Conservation (phyloP, 1,140 invertebrate genomes). For the Eciton burchellii region DNA sequence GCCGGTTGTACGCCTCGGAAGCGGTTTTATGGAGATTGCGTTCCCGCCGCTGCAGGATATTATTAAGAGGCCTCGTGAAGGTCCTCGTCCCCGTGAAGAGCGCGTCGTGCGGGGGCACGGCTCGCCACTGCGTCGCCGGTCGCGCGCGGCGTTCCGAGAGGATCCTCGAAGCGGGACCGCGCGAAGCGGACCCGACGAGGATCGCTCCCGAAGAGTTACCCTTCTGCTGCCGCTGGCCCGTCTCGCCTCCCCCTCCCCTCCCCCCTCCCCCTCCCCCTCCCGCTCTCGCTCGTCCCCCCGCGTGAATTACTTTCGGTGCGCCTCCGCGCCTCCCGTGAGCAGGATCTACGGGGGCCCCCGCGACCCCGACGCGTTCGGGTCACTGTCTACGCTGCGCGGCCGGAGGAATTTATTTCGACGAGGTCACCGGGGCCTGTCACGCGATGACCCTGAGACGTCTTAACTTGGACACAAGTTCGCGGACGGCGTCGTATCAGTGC, state of each 20-base stretch:
- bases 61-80: conserved; percentile 77
- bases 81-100: conserved; percentile 34
- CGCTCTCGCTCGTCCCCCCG: conserved; percentile 25
- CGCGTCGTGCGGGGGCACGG: not conserved
- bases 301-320: conserved; percentile 64
- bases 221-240: conserved; percentile 61
- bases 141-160: not conserved
- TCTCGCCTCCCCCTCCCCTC: conserved; percentile 50
- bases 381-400: conserved; percentile 16
- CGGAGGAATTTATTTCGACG: conserved; percentile 74
- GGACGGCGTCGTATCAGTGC: conserved; percentile 41
- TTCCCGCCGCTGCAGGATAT: conserved; percentile 77
- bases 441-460: conserved; percentile 69
- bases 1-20: conserved; percentile 76
- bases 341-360: conserved; percentile 58
- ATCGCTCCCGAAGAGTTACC: conserved; percentile 70
- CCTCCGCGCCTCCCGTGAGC: not conserved
- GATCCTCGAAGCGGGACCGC: not conserved
- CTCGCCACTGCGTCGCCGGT: conserved; percentile 40
- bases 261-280: conserved; percentile 56
- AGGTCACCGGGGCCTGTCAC: conserved; percentile 69
- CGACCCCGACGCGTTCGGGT: conserved; percentile 59
- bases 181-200: too few species aligned
- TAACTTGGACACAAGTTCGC: conserved; percentile 74
- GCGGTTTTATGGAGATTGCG: conserved; percentile 84